These are phyloP conservation scores for Monomorium pharaonis DNA, from an alignment of 1,140 invertebrate genomes.

Conservation along the genomic window DNA sequence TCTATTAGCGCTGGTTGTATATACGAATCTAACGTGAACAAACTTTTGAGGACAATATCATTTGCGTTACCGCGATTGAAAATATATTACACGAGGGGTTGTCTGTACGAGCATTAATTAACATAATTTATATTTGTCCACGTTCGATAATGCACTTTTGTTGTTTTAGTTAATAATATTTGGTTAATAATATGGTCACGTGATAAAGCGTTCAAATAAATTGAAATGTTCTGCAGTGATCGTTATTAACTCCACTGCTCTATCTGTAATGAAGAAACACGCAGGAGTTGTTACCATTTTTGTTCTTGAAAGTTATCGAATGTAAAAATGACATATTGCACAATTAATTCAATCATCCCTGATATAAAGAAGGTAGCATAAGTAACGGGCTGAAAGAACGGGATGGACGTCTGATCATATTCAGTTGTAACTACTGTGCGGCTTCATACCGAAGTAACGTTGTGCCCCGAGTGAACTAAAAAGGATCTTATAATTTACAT, in stretches of 20 bases:
- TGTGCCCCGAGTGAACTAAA: background rate
- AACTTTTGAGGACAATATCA: background rate
- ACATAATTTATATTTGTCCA: slow-evolving; percentile 49
- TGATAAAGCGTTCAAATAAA: slow-evolving; percentile 38
- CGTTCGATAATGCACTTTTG: slow-evolving; percentile 39
- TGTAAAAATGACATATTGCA: background rate
- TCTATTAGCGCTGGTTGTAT: slow-evolving; percentile 2
- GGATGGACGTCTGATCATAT: background rate
- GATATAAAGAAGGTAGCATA: background rate
- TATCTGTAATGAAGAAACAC: background rate
- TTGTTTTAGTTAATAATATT: slow-evolving; percentile 51
- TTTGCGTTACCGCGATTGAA: slow-evolving; percentile 24
- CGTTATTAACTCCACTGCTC: slow-evolving; percentile 31
- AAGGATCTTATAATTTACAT: background rate
- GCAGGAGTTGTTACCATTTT: slow-evolving; percentile 11
- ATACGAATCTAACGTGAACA: background rate
- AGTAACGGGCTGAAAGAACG: background rate
- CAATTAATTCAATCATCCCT: background rate
- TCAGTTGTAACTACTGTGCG: background rate
- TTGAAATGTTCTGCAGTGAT: slow-evolving; percentile 40
- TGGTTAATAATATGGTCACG: slow-evolving; percentile 38
- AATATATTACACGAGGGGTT: slow-evolving; percentile 19
- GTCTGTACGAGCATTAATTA: slow-evolving; percentile 37
- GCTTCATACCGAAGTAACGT: background rate
- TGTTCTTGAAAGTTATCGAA: background rate